These are phyloP conservation scores for Drosophila hydei DNA, from an alignment of 1,140 invertebrate species.

Conservation along the genomic window DNA sequence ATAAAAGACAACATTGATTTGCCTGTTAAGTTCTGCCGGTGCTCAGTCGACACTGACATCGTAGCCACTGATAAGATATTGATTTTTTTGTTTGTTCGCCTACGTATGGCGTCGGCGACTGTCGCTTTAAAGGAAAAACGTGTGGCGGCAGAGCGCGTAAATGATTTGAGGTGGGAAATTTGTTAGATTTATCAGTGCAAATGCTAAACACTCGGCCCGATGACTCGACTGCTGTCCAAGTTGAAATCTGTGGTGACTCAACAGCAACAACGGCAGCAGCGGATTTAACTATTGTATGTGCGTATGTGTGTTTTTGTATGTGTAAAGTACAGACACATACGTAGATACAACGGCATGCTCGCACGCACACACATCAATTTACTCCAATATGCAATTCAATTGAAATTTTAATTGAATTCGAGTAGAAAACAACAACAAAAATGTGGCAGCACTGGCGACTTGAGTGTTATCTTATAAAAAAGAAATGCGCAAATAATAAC, in stretches of 20 bases:
- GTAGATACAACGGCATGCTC: neutral
- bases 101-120: neutral
- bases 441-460: neutral
- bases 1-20: slow-evolving; percentile 16
- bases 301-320: neutral
- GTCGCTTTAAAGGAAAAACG: slow-evolving; percentile 21
- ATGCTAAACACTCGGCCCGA: neutral
- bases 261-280: slow-evolving; percentile 14
- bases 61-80: slow-evolving; percentile 65
- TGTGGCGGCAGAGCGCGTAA: slow-evolving; percentile 16
- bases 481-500: slow-evolving; percentile 7
- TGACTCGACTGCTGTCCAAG: slow-evolving; percentile 10
- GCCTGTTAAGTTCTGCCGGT: slow-evolving; percentile 3
- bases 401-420: slow-evolving; percentile 43
- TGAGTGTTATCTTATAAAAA: slow-evolving; percentile 33
- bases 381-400: slow-evolving; percentile 33
- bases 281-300: slow-evolving; percentile 17
- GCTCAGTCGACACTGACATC: neutral
- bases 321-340: slow-evolving; percentile 6
- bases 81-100: slow-evolving; percentile 44
- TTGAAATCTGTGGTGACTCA: slow-evolving; percentile 56
- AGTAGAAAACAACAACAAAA: slow-evolving; percentile 24
- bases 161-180: slow-evolving; percentile 22
- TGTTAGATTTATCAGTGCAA: slow-evolving; percentile 32
- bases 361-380: slow-evolving; percentile 3